phyloP scores from a whole-genome alignment of 2,888 invertebrate genomes.

The Drosophila barbarae region DNA sequence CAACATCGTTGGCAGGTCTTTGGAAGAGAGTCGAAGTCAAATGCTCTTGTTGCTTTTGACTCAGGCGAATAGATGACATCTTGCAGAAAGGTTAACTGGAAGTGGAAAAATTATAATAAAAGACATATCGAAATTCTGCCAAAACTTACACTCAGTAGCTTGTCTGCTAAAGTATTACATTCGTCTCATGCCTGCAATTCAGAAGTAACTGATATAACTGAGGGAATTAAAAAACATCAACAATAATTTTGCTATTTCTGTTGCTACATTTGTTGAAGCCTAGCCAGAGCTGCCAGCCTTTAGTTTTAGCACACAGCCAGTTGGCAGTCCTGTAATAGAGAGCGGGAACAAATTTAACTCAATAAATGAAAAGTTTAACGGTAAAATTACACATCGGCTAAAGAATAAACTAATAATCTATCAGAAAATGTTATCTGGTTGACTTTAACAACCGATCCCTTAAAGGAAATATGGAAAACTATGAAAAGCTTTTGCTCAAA shows the following conservation, averaged over 20 bases:
- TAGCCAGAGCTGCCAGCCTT: background rate
- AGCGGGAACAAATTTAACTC: background rate
- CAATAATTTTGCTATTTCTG: background rate
- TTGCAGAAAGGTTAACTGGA: background rate
- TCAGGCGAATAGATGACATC: constrained; percentile 76
- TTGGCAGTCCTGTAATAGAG: background rate
- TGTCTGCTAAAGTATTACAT: background rate
- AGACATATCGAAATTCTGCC: background rate
- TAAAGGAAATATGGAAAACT: background rate
- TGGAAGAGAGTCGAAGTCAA: constrained; percentile 81
- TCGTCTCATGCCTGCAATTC: background rate
- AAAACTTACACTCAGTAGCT: background rate
- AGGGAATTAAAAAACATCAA: constrained; percentile 1
- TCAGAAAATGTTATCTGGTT: background rate
- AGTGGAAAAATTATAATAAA: background rate
- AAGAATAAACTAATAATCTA: background rate
- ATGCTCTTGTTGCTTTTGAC: constrained; percentile 82
- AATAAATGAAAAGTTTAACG: background rate
- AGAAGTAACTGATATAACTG: background rate
- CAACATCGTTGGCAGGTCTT: constrained; percentile 82
- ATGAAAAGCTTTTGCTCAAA: constrained; percentile 1
- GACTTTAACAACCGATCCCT: background rate
- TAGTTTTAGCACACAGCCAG: background rate
- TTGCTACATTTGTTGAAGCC: background rate
- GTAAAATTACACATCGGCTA: background rate